A percentile compares a stretch with the other conserved stretches of the same genome.
phyloP scores from a whole-genome alignment of 2,888 invertebrate genomes.

The Gisinianus flammeolus region DNA sequence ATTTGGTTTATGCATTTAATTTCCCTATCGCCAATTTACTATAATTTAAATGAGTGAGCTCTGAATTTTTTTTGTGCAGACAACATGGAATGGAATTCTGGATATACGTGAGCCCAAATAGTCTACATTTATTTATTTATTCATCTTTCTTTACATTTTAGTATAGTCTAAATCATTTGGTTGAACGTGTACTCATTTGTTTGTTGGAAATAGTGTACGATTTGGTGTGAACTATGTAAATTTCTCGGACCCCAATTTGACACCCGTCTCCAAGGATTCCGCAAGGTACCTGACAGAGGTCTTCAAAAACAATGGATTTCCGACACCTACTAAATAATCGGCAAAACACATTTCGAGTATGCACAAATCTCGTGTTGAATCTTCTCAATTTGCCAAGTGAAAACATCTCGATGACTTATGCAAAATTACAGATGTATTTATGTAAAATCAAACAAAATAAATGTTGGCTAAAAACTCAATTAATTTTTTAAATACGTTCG shows the following conservation, averaged over 20 bases:
- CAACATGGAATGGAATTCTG: background rate
- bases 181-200: no score
- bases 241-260: slow-evolving; percentile 28
- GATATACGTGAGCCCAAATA: background rate
- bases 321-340: no score
- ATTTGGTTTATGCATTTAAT: background rate
- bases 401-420: no score
- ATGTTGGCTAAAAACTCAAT: no score
- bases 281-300: slow-evolving; percentile 32
- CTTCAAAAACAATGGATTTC: slow-evolving; percentile 42
- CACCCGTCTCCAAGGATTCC: slow-evolving; percentile 39
- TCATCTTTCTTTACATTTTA: background rate
- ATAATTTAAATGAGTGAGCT: background rate
- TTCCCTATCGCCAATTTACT: background rate
- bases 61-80: background rate
- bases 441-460: no score
- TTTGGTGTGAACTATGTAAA: slow-evolving; percentile 51
- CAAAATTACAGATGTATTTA: no score
- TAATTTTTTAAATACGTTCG: no score
- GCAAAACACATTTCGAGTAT: no score
- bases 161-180: no score
- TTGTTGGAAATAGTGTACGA: slow-evolving; percentile 46
- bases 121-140: background rate
- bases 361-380: no score
- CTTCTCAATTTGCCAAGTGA: background rate